Evolutionary conservation across 2,888 invertebrate species (phyloP).

Genomic region (Aphrophora alni): DNA sequence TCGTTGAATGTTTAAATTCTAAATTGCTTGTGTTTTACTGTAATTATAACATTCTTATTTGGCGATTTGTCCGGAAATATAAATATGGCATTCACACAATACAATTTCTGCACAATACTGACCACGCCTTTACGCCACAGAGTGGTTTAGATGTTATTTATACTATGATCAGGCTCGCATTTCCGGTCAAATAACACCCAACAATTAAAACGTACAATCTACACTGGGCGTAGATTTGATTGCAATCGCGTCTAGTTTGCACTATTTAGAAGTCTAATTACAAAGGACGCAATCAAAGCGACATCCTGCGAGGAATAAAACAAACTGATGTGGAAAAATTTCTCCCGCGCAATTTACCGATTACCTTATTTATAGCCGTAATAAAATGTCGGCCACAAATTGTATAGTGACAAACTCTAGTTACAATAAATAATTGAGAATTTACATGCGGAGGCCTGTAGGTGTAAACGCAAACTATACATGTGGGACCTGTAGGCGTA

Average conservation of each 20-base stretch:
- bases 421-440: background rate
- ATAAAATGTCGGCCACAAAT: background rate
- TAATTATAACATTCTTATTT: too few species aligned
- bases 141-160: too few species aligned
- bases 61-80: background rate
- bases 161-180: background rate
- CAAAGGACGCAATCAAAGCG: background rate
- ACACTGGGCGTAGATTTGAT: background rate
- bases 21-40: too few species aligned
- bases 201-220: background rate
- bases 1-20: too few species aligned
- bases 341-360: background rate
- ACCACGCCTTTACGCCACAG: background rate
- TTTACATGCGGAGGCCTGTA: background rate
- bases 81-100: background rate
- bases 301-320: background rate
- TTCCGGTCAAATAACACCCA: background rate
- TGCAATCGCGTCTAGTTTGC: background rate
- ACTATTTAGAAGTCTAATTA: background rate
- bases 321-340: background rate
- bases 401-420: background rate
- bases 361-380: background rate
- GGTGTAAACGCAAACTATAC: background rate
- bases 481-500: constrained; percentile 4
- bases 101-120: background rate